phyloP scores from a whole-genome alignment of 2,888 invertebrate genomes.

The Platycheirus rosarum region DNA sequence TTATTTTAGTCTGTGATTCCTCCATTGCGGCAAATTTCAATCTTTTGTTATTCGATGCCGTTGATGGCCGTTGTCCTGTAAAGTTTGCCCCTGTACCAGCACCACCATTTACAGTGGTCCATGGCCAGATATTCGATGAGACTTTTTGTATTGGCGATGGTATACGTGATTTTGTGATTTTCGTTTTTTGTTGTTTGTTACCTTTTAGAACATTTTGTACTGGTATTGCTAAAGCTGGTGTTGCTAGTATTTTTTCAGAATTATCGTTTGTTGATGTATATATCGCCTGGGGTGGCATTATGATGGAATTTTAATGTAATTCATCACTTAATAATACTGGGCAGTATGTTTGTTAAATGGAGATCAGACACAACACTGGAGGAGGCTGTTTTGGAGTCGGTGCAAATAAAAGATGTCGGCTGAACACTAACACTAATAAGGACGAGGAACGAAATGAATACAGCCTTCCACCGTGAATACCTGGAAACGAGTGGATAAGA shows the following conservation, averaged over 20 bases:
- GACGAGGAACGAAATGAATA: too few species aligned
- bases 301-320: constrained; percentile 77
- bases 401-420: constrained; percentile 89
- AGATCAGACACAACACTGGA: constrained; percentile 94
- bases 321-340: constrained; percentile 85
- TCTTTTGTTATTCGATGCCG: constrained; percentile 77
- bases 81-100: constrained; percentile 43
- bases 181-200: constrained; percentile 69
- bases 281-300: constrained; percentile 81
- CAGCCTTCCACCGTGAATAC: too few species aligned
- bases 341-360: constrained; percentile 92
- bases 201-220: constrained; percentile 58
- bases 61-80: constrained; percentile 48
- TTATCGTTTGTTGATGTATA: constrained; percentile 77
- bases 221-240: constrained; percentile 57
- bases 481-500: too few species aligned
- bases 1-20: constrained; percentile 89
- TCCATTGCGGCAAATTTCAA: constrained; percentile 81
- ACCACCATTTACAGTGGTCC: constrained; percentile 52
- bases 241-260: constrained; percentile 75
- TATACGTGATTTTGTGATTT: constrained; percentile 50
- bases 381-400: constrained; percentile 88
- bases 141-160: constrained; percentile 43
- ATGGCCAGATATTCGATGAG: constrained; percentile 61
- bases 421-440: too few species aligned